Conservation (phyloP, 2,888 invertebrate genomes). For the Tenthredo scrophulariae region DNA sequence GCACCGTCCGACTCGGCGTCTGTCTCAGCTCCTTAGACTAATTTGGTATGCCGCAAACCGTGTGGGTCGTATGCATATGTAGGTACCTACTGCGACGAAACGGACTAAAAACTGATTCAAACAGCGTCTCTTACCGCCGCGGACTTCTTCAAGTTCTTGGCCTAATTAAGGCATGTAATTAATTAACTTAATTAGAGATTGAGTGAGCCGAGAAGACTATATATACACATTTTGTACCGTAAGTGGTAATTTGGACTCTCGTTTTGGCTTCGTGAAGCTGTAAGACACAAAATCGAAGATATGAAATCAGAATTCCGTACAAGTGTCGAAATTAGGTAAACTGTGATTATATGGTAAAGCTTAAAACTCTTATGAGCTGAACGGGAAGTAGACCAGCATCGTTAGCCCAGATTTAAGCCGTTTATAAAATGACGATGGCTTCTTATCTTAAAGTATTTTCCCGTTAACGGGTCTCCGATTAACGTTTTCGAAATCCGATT, state of each 20-base stretch:
- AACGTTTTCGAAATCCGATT: slow-evolving; percentile 14
- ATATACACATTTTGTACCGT: background rate
- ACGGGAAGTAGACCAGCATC: background rate
- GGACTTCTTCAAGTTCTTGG: background rate
- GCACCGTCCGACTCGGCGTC: slow-evolving; percentile 30
- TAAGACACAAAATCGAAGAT: background rate
- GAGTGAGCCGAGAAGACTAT: background rate
- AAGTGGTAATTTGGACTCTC: background rate
- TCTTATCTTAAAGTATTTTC: slow-evolving; percentile 19
- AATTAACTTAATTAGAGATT: slow-evolving; percentile 24
- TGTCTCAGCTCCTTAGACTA: slow-evolving; percentile 30
- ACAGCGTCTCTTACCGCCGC: background rate
- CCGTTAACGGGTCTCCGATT: slow-evolving; percentile 1
- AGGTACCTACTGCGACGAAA: background rate
- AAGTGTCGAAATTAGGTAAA: background rate
- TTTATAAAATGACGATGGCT: background rate
- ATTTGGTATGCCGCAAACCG: slow-evolving; percentile 32
- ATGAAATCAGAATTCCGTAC: background rate
- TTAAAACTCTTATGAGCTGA: background rate
- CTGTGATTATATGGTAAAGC: background rate
- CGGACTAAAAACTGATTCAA: slow-evolving; percentile 28
- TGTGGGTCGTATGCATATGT: slow-evolving; percentile 28
- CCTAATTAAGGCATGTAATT: slow-evolving; percentile 21
- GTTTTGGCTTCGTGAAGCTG: background rate
- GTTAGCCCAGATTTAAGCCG: slow-evolving; percentile 27